Base-by-base conservation (phyloP, 2,888 invertebrate genomes). In the Sphaerophoria rueppellii region DNA sequence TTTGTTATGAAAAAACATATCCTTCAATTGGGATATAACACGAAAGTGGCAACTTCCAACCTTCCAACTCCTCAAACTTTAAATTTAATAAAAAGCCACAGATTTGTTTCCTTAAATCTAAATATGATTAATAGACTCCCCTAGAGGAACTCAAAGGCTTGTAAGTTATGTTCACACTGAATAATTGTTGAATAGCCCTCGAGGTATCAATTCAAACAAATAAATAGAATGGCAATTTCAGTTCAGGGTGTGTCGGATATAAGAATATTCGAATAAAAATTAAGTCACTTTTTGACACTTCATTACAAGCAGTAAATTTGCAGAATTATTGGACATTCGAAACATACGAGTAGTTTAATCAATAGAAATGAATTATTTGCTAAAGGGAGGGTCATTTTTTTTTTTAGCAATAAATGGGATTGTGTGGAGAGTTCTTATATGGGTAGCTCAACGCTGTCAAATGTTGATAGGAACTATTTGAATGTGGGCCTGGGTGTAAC, bases 221-320 rank as follows among this genome's bases (percentile, higher is more conserved):
- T 50, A 78, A 55, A 61, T 70, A 61, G 7, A 37, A n/a, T n/a
- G n/a, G n/a, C n/a, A n/a, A n/a, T 57, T 58, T 6, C 32, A 2
- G n/a, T 48, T 43, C 5, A 70, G 82, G 79, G 79, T 82, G 82
- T 79, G 82, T 63, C 46, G 57, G 57, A 55, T 63, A 63, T 63
- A 71, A 43, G 58, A 73, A 73, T 57, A 63, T 75, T 79, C 70
- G 70, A 79, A 82, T 82, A 74, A 74, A 82, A 82, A 82, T 82
- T 83, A 83, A 83, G 80, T 83, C 83, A 75, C 37, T 61, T 71
- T 71, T 80, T 75, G 83, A 83, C 83, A 83, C 80, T 83, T 75
- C 80, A 83, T 75, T 83, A 83, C 75, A 54, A 14, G 65, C 35
- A 80, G 75, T 72, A 75, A 75, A 55, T 80, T 61, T 61, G 46